Percentiles rank a stretch among this genome's conserved stretches.
Conservation (phyloP, 2,888 invertebrate species). For the Dascillus cervinus region DNA sequence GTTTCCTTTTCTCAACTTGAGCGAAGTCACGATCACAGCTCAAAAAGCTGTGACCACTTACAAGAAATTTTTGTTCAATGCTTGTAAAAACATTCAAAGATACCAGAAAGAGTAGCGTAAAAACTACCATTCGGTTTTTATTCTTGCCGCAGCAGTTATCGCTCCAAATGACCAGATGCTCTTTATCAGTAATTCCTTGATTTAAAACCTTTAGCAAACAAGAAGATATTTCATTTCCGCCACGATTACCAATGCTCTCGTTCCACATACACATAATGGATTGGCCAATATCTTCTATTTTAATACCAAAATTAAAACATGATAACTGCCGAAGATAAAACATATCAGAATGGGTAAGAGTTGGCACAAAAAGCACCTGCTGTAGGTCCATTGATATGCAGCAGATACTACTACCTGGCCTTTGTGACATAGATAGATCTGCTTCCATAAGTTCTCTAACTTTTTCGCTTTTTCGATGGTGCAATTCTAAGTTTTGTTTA, state of each 20-base stretch:
- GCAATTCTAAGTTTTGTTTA: constrained; percentile 13
- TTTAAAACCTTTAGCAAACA: constrained; percentile 9
- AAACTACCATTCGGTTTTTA: constrained; percentile 14
- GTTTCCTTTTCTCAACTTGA: too few relatives aligned
- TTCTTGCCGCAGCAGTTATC: too few relatives aligned
- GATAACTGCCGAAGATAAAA: constrained; percentile 28
- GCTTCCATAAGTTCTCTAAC: constrained; percentile 13
- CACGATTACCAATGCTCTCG: constrained; percentile 21
- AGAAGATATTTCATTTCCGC: constrained; percentile 19
- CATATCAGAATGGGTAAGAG: constrained; percentile 26
- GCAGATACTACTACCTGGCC: constrained; percentile 14
- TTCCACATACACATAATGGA: constrained; percentile 23
- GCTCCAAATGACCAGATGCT: too few relatives aligned
- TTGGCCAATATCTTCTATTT: too few relatives aligned
- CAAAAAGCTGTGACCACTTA: too few relatives aligned
- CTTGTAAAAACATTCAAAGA: too few relatives aligned
- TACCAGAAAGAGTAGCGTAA: too few relatives aligned
- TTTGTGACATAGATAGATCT: constrained; percentile 17
- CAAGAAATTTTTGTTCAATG: too few relatives aligned
- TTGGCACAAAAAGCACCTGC: too few relatives aligned
- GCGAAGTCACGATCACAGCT: too few relatives aligned
- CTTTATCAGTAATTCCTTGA: too few relatives aligned
- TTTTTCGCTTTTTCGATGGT: constrained; percentile 14
- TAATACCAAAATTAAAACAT: too few relatives aligned
- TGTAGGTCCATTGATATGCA: constrained; percentile 22